Base-by-base conservation (phyloP, 2,888 invertebrate species). In the Poecilobothrus nobilitatus region DNA sequence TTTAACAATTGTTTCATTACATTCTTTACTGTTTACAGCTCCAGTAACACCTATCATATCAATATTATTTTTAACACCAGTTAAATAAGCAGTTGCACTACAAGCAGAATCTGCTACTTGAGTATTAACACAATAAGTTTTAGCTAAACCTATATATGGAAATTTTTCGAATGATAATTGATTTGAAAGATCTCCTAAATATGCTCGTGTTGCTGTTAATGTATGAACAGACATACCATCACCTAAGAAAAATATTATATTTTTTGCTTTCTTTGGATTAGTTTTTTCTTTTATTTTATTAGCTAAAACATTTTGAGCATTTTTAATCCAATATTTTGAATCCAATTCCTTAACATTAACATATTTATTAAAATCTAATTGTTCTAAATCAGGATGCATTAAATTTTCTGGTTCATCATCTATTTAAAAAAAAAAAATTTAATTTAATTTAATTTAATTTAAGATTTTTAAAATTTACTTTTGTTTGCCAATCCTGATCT, bases 81-180 rank as follows among this genome's bases (percentile, higher is more conserved):
- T 83, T 63, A 92, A 80, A 76, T 91, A 92, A 0, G 93, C 92
- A 0, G 93, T 94, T 0, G 91, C 89, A 1, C 91, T 89, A 76
- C 91, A 92, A 0, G 94, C 93, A 0, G 93, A 93, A 76, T 94
- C 94, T 0, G 93, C 87, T 0, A 92, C 92, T 81, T 92, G 89
- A 8, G 84, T 83, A 75, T 91, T 87, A 0, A 91, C 86, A 78
- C 91, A 91, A 78, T 91, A 91, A 0, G 91, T 91, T 88, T 91
- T 81, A 27, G 81, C 76, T 8, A 80, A 69, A 0, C 82, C 82
- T n/a, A 77, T 73, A 73, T 84, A 83, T 1, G 88, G 88, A 74
- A 89, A 89, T 69, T 83, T 79, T 74, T 90, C 90, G 77, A 89
- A 89, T 63, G 83, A 82, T 0, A 90, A 80, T 66, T 83, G 76